Percentiles rank a stretch among this genome's conserved stretches.
Evolutionary conservation across 2,888 invertebrate genomes (phyloP).

Genomic region (Orthosia gracilis): DNA sequence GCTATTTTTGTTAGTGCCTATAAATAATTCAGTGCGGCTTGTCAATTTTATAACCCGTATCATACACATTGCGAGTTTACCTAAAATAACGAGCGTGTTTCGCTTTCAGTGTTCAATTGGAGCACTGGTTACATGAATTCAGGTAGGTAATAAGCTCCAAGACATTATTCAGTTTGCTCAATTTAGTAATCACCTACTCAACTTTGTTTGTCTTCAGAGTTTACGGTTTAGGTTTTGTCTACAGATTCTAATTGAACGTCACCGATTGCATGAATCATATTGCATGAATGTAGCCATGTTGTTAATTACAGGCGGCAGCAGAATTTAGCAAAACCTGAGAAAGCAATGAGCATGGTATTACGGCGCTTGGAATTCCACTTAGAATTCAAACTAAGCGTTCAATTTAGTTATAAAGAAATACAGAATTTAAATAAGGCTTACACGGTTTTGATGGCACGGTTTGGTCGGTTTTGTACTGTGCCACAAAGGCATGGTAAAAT

Average conservation of each 20-base stretch:
- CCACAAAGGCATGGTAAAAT: not conserved
- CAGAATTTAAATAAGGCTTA: not conserved
- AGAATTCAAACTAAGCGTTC: not conserved
- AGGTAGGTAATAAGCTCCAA: not conserved
- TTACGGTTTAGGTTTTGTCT: not conserved
- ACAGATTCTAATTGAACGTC: not conserved
- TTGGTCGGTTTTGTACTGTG: not conserved
- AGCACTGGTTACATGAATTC: not conserved
- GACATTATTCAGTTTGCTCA: not conserved
- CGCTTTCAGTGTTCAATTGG: not conserved
- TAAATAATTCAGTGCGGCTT: slow-evolving; percentile 37
- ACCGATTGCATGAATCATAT: not conserved
- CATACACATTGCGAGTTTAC: slow-evolving; percentile 37
- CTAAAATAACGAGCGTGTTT: slow-evolving; percentile 25
- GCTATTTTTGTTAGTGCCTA: slow-evolving; percentile 20
- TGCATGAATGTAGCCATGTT: no score
- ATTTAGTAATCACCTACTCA: not conserved
- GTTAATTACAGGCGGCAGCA: no score
- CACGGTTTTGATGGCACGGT: not conserved
- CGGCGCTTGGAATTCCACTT: not conserved
- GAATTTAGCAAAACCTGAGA: no score
- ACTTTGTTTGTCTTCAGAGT: not conserved
- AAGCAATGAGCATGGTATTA: no score
- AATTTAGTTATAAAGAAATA: not conserved
- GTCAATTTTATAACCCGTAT: slow-evolving; percentile 47